These are phyloP conservation scores for Bufo bufo DNA, from an alignment of 2,113 vertebrate genomes.

Conservation along the genomic window DNA sequence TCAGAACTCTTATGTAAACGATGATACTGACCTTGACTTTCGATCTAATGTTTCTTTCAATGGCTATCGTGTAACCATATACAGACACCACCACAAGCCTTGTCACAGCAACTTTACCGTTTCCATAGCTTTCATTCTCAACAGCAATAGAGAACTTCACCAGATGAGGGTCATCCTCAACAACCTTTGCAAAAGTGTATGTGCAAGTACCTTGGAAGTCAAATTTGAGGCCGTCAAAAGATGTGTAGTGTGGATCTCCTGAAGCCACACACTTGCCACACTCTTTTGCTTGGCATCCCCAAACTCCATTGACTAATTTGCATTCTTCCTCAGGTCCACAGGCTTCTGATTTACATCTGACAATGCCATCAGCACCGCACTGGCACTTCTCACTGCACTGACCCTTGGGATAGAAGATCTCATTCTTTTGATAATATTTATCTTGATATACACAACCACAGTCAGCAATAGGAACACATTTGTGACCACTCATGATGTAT, in stretches of 20 bases:
- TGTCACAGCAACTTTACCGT: background rate
- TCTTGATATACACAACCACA: constrained; percentile 65
- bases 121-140: constrained; percentile 49
- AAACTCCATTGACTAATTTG: constrained; percentile 53
- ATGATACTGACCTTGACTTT: constrained; percentile 50
- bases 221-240: constrained; percentile 60
- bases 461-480: constrained; percentile 60
- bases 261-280: constrained; percentile 44
- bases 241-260: constrained; percentile 58
- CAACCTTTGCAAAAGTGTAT: constrained; percentile 57
- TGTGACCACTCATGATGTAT: constrained; percentile 66
- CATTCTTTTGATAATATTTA: constrained; percentile 62
- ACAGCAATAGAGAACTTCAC: constrained; percentile 42
- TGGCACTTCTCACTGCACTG: constrained; percentile 56
- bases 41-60: constrained; percentile 56
- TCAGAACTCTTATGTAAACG: background rate
- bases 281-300: constrained; percentile 44
- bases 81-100: constrained; percentile 51
- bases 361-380: constrained; percentile 19
- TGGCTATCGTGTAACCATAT: constrained; percentile 51
- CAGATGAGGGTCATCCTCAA: constrained; percentile 7
- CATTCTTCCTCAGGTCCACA: constrained; percentile 38
- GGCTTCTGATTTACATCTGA: constrained; percentile 23
- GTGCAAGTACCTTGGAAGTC: constrained; percentile 63
- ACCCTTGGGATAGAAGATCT: constrained; percentile 61